These are phyloP conservation scores for Phrynocephalus vlangalii DNA, from an alignment of 2,797 vertebrate genomes.

Conservation along the genomic window DNA sequence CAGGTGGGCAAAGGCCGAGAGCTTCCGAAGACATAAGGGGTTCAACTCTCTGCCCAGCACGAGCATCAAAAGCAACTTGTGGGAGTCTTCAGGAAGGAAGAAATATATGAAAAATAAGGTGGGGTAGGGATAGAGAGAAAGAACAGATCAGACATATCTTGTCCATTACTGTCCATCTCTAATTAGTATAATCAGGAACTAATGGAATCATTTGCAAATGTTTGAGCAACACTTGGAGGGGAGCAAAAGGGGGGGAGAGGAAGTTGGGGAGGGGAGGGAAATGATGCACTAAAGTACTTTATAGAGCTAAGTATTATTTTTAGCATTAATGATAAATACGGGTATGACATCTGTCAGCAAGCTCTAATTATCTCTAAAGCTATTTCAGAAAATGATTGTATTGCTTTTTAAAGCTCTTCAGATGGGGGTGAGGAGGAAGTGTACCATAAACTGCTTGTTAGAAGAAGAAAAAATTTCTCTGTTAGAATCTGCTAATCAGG, in stretches of 20 bases:
- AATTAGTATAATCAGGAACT: constrained; percentile 34
- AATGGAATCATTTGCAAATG: constrained; percentile 50
- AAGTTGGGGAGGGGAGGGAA: background rate
- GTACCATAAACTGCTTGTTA: background rate
- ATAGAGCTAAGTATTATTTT: constrained; percentile 8
- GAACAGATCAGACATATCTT: constrained; percentile 19
- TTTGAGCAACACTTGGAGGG: constrained; percentile 14
- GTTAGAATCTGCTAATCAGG: constrained; percentile 19
- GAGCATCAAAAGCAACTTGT: background rate
- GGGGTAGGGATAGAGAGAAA: background rate
- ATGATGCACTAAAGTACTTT: constrained; percentile 14
- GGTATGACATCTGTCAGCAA: constrained; percentile 31
- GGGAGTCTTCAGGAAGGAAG: background rate
- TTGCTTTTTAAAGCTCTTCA: background rate
- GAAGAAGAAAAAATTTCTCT: background rate
- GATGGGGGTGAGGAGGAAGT: background rate
- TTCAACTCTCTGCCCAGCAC: constrained; percentile 10
- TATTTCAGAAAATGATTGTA: constrained; percentile 42
- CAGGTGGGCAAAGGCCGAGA: constrained; percentile 27
- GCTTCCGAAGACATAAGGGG: constrained; percentile 35
- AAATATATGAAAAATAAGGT: constrained; percentile 14
- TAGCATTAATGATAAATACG: constrained; percentile 37
- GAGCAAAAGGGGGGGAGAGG: background rate
- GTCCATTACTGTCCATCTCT: constrained; percentile 28
- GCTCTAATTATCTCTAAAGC: constrained; percentile 33